These are phyloP conservation scores for Lithosia quadra DNA, from an alignment of 2,888 invertebrate genomes.

Conservation along the genomic window DNA sequence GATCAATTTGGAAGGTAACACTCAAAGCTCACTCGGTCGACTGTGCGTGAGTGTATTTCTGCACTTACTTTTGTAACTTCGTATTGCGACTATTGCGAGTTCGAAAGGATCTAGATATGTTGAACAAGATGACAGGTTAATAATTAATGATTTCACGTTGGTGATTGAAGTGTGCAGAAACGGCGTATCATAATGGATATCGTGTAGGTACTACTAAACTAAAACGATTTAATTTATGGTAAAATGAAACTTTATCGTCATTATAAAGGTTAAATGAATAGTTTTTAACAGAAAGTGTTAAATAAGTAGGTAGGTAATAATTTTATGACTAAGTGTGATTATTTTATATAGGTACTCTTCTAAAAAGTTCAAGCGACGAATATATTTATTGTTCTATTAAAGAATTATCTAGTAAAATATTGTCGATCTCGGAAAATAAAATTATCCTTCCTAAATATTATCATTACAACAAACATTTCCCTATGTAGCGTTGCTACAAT, in stretches of 20 bases:
- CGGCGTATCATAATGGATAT: slow-evolving; percentile 49
- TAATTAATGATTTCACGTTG: slow-evolving; percentile 63
- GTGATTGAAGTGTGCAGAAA: slow-evolving; percentile 65
- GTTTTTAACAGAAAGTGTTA: background rate
- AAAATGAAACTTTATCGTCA: slow-evolving; percentile 3
- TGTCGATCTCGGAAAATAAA: background rate
- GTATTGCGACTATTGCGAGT: slow-evolving; percentile 60
- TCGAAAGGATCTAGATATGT: slow-evolving; percentile 80
- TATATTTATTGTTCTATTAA: background rate
- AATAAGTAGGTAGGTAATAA: background rate
- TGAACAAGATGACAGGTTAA: slow-evolving; percentile 70
- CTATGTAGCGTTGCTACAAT: background rate
- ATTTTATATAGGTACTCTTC: background rate
- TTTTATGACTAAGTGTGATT: background rate
- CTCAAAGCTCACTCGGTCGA: slow-evolving; percentile 64
- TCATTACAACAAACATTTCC: background rate
- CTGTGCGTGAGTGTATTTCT: slow-evolving; percentile 68
- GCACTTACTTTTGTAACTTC: slow-evolving; percentile 84
- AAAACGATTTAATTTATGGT: background rate
- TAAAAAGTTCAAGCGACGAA: background rate
- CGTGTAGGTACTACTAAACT: slow-evolving; percentile 47
- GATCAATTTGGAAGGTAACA: slow-evolving; percentile 46
- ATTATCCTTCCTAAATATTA: background rate
- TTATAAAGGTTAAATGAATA: background rate
- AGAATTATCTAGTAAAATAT: background rate